Evolutionary conservation across 2,888 invertebrate species (phyloP).

Genomic region (Cephonodes hylas): DNA sequence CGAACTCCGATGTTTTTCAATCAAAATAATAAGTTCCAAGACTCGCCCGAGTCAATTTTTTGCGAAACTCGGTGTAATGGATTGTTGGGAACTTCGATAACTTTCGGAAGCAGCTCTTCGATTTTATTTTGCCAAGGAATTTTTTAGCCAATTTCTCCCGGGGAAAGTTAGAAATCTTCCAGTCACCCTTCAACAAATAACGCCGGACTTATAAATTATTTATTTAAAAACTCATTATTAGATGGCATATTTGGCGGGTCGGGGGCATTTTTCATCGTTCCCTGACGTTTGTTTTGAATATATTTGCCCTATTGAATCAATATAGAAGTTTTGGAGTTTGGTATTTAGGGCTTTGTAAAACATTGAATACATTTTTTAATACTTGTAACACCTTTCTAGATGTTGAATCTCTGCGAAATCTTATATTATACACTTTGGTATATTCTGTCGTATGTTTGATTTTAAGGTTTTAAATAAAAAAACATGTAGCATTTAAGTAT

Average conservation of each 20-base stretch:
- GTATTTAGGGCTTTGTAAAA: too few species aligned
- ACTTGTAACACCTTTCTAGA: too few species aligned
- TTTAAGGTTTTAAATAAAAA: too few species aligned
- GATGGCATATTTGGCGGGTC: conserved; percentile 7
- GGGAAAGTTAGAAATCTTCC: conserved; percentile 69
- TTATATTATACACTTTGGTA: too few species aligned
- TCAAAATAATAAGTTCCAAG: conserved; percentile 78
- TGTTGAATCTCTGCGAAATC: too few species aligned
- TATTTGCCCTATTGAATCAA: background rate
- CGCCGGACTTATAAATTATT: conserved; percentile 36
- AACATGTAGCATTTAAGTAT: too few species aligned
- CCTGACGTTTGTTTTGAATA: background rate
- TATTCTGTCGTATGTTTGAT: too few species aligned
- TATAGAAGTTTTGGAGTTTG: background rate
- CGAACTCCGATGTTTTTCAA: conserved; percentile 74
- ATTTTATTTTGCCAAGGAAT: conserved; percentile 76
- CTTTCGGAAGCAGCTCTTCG: conserved; percentile 79
- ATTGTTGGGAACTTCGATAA: conserved; percentile 79
- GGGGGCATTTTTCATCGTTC: background rate
- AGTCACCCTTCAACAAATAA: conserved; percentile 69
- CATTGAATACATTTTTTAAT: too few species aligned
- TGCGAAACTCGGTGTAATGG: conserved; percentile 79
- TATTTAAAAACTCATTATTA: conserved; percentile 13
- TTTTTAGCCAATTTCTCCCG: conserved; percentile 79
- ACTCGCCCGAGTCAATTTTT: conserved; percentile 67